Base-by-base conservation (phyloP, 2,888 invertebrate species). In the Brachylomia viminalis region DNA sequence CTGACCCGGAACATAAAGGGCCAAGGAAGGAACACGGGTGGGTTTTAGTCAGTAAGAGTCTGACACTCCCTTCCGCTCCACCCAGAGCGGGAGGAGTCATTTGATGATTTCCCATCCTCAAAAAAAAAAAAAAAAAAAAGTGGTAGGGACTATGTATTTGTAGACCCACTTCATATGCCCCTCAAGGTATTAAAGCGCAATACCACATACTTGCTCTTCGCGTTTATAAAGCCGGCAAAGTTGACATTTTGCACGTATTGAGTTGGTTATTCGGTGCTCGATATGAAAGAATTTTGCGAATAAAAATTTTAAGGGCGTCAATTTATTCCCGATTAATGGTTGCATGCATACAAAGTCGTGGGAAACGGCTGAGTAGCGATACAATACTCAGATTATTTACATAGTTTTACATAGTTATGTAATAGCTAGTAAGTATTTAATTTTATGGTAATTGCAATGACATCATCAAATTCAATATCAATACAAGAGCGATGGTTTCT, bases 401-500 rank as follows among this genome's bases (percentile, higher is more conserved):
- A 64, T 33, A 56, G 38, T 30, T 71, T 80, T 27, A n/a, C n/a
- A n/a, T 38, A 38, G 38, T 38, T 38, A 38, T 38, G 27, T 30
- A 38, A n/a, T 38, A 49, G 33, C 27, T n/a, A n/a, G 11, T n/a
- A 56, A 38, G 38, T n/a, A n/a, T 38, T 38, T 80, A 65, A 80
- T 80, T 80, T 80, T 74, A 80, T 74, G 45, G 52, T 80, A 58
- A 82, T 76, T 68, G 56, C 27, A 42, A 65, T 73, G 76, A 80
- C 33, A 72, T 67, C 76, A 72, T 70, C 75, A 59, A 77, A 75
- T 69, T 77, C 56, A 75, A n/a, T n/a, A 54, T 38, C 38, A 38
- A 80, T 79, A 76, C 66, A 78, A 73, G 64, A 66, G 65, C 64
- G 58, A 56, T 83, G 72, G 84, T 74, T 69, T 77, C 75, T 75